phyloP scores from a whole-genome alignment of 2,888 invertebrate genomes.

The Thumatha senex region DNA sequence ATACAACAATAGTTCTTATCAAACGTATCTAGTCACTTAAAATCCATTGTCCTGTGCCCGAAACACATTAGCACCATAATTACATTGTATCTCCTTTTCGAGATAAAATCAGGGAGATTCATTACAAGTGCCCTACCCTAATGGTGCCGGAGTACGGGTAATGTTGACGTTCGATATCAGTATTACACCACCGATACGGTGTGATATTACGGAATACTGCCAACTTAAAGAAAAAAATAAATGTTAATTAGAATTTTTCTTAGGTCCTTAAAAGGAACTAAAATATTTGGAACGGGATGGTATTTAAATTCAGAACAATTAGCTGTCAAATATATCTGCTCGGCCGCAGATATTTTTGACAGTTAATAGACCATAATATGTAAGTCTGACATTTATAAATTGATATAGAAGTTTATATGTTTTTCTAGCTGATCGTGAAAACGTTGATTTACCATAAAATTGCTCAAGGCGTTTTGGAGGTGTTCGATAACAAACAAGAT shows the following conservation, averaged over 20 bases:
- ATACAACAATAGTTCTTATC: conserved; percentile 4
- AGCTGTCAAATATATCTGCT: no score
- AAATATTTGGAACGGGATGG: no score
- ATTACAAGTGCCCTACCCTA: conserved; percentile 34
- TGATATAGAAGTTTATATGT: no score
- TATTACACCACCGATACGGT: conserved; percentile 17
- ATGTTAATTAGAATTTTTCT: background rate
- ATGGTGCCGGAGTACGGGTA: conserved; percentile 21
- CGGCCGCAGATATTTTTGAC: no score
- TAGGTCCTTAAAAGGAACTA: no score
- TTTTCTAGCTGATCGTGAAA: no score
- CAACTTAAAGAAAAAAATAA: conserved; percentile 7
- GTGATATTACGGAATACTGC: conserved; percentile 16
- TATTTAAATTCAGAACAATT: no score
- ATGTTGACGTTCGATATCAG: conserved; percentile 22
- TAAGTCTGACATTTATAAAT: no score
- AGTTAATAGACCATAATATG: no score
- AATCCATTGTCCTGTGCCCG: conserved; percentile 20
- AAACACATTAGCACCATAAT: conserved; percentile 37
- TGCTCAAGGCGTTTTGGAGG: no score
- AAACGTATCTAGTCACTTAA: background rate
- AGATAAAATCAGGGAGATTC: conserved; percentile 29
- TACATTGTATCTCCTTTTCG: conserved; percentile 28
- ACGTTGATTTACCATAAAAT: no score
- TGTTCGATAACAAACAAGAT: no score